Evolutionary conservation across 2,888 invertebrate species (phyloP).

Genomic region (Megalurothrips usitatus): DNA sequence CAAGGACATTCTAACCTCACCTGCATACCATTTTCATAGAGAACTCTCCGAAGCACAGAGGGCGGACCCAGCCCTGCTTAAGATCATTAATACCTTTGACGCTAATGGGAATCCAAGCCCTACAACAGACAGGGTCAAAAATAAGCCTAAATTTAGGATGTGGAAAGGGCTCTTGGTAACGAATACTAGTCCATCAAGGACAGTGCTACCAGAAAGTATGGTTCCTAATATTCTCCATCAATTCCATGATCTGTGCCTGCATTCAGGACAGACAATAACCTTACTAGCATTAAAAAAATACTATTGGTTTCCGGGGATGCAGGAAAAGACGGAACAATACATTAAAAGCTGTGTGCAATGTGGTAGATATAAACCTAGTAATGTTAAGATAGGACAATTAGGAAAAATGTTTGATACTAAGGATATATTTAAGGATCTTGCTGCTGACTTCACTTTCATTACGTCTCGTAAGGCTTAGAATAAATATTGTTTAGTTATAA

Average conservation of each 20-base stretch:
- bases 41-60: background rate
- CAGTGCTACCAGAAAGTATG: background rate
- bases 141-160: background rate
- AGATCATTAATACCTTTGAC: background rate
- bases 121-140: background rate
- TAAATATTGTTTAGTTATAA: background rate
- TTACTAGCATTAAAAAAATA: background rate
- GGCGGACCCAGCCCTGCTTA: background rate
- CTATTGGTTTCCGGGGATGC: background rate
- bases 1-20: background rate
- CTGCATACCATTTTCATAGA: too few species aligned
- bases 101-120: background rate
- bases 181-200: background rate
- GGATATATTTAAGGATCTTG: background rate
- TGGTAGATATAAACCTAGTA: background rate
- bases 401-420: background rate
- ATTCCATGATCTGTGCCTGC: background rate
- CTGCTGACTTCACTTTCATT: background rate
- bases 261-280: background rate
- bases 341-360: background rate
- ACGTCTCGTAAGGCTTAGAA: background rate
- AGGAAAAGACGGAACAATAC: background rate
- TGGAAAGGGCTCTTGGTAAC: background rate
- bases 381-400: background rate
- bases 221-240: background rate